phyloP scores from a whole-genome alignment of 1,140 invertebrate genomes.

The Triops cancriformis region DNA sequence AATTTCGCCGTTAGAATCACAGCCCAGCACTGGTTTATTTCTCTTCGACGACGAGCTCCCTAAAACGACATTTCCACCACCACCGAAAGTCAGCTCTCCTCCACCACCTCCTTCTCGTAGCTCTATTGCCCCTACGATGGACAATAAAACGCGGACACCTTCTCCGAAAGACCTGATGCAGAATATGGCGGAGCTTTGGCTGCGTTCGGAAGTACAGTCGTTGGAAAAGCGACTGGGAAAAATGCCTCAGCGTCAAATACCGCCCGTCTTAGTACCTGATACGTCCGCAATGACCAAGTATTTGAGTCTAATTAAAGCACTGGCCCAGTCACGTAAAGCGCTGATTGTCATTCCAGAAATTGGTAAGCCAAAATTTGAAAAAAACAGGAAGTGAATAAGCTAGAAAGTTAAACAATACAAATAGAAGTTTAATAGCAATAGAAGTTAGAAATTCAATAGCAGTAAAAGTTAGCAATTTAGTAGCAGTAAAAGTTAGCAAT shows the following conservation, averaged over 20 bases:
- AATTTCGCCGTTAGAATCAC: neutral
- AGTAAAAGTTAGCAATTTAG: no score
- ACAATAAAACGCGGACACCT: neutral
- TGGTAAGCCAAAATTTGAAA: slow-evolving; percentile 30
- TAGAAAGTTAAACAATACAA: slow-evolving; percentile 12
- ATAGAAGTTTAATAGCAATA: no score
- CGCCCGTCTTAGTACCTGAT: slow-evolving; percentile 31
- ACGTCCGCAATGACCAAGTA: slow-evolving; percentile 29
- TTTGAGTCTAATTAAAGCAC: slow-evolving; percentile 26
- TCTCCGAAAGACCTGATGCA: slow-evolving; percentile 46
- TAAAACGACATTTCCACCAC: neutral
- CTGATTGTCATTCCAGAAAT: slow-evolving; percentile 31
- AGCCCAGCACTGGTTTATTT: neutral
- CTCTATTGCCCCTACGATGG: neutral
- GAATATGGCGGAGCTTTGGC: slow-evolving; percentile 64
- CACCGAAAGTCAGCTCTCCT: neutral
- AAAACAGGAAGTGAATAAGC: neutral
- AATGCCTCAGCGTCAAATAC: slow-evolving; percentile 28
- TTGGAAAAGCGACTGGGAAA: slow-evolving; percentile 48
- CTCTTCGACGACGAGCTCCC: neutral
- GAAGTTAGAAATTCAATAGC: no score
- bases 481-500: no score
- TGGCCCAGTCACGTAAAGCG: slow-evolving; percentile 29
- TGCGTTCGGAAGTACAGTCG: slow-evolving; percentile 62
- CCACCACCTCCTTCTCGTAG: neutral